Evolutionary conservation across 2,797 vertebrate genomes (phyloP), one percentile per base, ranked within the genome.

Genomic region (Cheirogaleus major): DNA sequence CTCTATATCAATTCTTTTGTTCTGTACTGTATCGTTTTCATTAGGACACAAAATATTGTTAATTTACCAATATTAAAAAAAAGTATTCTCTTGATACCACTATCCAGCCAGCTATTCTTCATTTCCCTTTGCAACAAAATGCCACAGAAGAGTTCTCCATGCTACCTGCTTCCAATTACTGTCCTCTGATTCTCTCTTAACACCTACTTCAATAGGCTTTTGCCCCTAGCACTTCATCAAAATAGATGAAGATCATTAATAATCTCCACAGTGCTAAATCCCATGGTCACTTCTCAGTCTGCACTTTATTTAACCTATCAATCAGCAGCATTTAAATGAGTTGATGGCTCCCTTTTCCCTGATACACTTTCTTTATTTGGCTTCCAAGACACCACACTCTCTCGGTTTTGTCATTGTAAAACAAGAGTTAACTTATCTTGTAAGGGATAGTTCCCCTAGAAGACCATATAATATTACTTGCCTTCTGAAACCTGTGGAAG

Each of bases 401-500:
- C 38, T 65, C 45, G 17, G 8, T 67, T 91, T 93, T 87, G 73
- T 41, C n/a, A 5, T 18, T 81, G 11, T 84, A 90, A 95, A 95
- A 32, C 5, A 70, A 72, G 35, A 69, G 4, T 50, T 81, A 88
- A 73, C 30, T 75, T 93, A 79, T 48, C 50, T 61, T 13, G 35
- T 85, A 72, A 59, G 5, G 12, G 8, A 57, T 81, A 75, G 48
- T 93, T 84, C n/a, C 6, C 7, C 43, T 13, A 73, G 25, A 95
- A 91, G 35, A 65, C 18, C 35, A 80, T 82, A 81, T 69, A 83
- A 59, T 92, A 61, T 55, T 30, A 48, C 45, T 84, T 95, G 25
- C 43, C 96, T 92, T 94, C 81, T 93, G 48, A 93, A 84, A 61
- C 4, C 43, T 91, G n/a, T 85, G 41, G 41, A 93, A 81, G 23